phyloP scores from a whole-genome alignment of 1,140 invertebrate species.

The Ditylenchus dipsaci region DNA sequence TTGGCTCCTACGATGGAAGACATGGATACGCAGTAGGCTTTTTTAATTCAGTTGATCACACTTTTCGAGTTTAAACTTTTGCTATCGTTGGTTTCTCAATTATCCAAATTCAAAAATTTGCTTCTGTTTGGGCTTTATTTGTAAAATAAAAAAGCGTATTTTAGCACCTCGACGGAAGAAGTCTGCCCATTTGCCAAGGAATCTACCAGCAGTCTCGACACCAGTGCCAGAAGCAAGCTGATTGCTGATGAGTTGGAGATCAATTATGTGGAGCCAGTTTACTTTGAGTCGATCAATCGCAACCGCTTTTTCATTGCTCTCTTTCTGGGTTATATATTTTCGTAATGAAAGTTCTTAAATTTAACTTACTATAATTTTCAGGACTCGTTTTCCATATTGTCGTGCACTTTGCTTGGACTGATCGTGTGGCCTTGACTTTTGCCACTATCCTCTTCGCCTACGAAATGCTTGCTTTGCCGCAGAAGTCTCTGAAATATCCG shows the following conservation, averaged over 20 bases:
- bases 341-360: too few relatives aligned
- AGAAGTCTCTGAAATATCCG: conserved; percentile 13
- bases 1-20: conserved; percentile 17
- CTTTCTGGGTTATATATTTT: too few relatives aligned
- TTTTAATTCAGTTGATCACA: too few relatives aligned
- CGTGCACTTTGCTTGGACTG: conserved; percentile 9
- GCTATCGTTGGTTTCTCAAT: too few relatives aligned
- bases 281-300: neutral
- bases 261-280: conserved; percentile 6
- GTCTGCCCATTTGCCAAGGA: neutral
- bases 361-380: too few relatives aligned
- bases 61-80: too few relatives aligned
- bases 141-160: neutral
- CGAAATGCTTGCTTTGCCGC: neutral
- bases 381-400: conserved; percentile 11
- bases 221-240: neutral
- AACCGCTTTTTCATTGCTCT: conserved; percentile 2
- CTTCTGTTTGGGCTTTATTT: too few relatives aligned
- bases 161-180: neutral
- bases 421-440: conserved; percentile 10
- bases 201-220: neutral
- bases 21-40: conserved; percentile 8
- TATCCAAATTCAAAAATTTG: too few relatives aligned
- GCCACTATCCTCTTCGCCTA: conserved; percentile 13
- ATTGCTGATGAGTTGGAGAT: neutral